Evolutionary conservation across 2,113 vertebrate species (phyloP), one percentile per base, ranked within the genome.

Genomic region (Egretta garzetta): DNA sequence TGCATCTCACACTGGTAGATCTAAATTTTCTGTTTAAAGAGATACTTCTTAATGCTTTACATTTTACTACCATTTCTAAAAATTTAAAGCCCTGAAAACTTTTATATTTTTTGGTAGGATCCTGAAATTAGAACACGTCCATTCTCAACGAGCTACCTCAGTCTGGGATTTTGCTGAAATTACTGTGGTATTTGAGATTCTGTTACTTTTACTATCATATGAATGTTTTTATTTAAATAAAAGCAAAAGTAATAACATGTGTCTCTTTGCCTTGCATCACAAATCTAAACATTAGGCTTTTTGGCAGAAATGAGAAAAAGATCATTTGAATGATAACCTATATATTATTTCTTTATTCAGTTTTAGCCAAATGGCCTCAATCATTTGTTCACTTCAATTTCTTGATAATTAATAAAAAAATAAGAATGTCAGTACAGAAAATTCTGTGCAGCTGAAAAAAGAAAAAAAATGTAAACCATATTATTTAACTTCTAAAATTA

Each of bases 81-180:
- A 43, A 15, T 43, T 43, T 43, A 43, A 43, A 14, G 14, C 5
- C 41, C 41, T 43, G 41, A 43, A 43, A 43, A 43, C 41, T 43
- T 43, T 43, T 43, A 43, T 43, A 43, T 43, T 43, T 43, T 43
- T 59, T 39, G 4, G 7, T 63, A 23, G 22, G 5, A 24, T 62
- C 8, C 12, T 68, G 39, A 35, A 80, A 47, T 8, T 23, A 41
- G 14, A 59, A 41, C 6, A 14, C 2, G 75, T 58, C 8, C 10
- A 58, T 23, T 13, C 4, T 72, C 15, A 23, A 49, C 0, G 4
- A 63, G 9, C 1, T 12, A 55, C 4, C 2, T 63, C 9, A 62
- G 80, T 1, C 2, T 35, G 28, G 1, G 11, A 24, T 84, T 67
- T 80, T 17, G 6, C 21, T 72, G 58, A 84, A 68, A 73, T 39